Evolutionary conservation across 2,888 invertebrate species (phyloP).

Genomic region (Pollenia griseotomentosa): DNA sequence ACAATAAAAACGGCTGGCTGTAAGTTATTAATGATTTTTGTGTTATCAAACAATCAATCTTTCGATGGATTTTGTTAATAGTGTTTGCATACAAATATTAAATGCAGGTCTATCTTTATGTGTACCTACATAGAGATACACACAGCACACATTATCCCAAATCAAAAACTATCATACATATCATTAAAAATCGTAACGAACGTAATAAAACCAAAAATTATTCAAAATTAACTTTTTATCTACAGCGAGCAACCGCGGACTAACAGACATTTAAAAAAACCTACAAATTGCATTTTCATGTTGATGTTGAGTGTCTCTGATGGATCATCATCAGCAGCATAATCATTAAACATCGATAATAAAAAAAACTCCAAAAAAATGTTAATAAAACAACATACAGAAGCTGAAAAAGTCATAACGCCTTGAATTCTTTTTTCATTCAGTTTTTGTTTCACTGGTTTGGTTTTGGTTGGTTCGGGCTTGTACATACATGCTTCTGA

Average conservation of each 20-base stretch:
- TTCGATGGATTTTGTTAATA: conserved; percentile 54
- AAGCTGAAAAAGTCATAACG: conserved; percentile 52
- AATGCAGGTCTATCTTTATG: conserved; percentile 31
- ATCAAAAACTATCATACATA: conserved; percentile 46
- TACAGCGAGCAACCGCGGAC: not conserved
- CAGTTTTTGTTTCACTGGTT: not conserved
- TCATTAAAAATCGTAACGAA: conserved; percentile 68
- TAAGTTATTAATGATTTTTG: conserved; percentile 59
- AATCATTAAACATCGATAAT: conserved; percentile 73
- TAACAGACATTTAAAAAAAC: not conserved
- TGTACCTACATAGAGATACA: not conserved
- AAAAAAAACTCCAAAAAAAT: conserved; percentile 11
- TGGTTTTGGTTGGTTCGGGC: conserved; percentile 1
- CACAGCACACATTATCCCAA: not conserved
- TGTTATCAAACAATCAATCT: conserved; percentile 68
- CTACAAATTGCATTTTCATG: conserved; percentile 82
- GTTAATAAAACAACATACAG: conserved; percentile 40
- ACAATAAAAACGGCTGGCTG: conserved; percentile 23
- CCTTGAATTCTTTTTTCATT: conserved; percentile 19
- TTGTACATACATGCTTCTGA: conserved; percentile 58
- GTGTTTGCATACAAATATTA: conserved; percentile 52
- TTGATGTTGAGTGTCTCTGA: conserved; percentile 75
- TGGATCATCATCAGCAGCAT: conserved; percentile 74
- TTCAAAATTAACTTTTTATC: conserved; percentile 54
- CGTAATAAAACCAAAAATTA: conserved; percentile 43